A percentile compares a stretch with the other conserved stretches of the same genome.
Evolutionary conservation across 2,113 vertebrate species (phyloP).

Genomic region (Pionites leucogaster): DNA sequence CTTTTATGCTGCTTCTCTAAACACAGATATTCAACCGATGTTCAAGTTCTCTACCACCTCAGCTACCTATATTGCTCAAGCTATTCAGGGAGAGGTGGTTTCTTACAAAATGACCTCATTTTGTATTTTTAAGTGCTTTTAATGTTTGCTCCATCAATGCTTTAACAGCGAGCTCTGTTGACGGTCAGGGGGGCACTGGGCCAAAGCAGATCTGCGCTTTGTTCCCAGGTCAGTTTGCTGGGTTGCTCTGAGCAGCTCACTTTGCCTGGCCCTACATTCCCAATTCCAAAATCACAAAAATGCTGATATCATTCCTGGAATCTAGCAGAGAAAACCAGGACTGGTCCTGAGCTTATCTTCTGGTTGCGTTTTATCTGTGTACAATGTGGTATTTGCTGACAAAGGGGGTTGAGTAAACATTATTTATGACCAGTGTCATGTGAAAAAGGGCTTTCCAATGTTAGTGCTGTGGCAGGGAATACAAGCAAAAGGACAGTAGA

Average conservation of each 20-base stretch:
- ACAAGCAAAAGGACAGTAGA: not conserved
- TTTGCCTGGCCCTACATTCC: not conserved
- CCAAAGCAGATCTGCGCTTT: not conserved
- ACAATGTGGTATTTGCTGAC: not conserved
- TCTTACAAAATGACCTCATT: not conserved
- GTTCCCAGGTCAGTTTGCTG: not conserved
- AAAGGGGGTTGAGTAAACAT: not conserved
- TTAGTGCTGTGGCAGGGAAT: not conserved
- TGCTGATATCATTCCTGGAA: not conserved
- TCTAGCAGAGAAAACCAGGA: not conserved
- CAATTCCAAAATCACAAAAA: not conserved
- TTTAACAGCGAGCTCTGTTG: not conserved
- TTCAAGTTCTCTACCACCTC: not conserved
- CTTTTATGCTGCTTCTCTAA: not conserved
- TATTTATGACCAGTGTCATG: not conserved
- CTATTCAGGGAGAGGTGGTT: not conserved
- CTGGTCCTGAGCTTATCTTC: not conserved
- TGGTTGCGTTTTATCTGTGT: not conserved
- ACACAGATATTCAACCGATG: not conserved
- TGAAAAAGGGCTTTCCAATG: not conserved
- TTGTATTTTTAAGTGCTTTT: not conserved
- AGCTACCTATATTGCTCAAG: not conserved
- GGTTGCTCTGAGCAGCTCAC: not conserved
- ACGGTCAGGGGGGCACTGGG: not conserved
- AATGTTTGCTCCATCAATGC: not conserved